Conservation (phyloP, 2,888 invertebrate species). For the Ochropleura plecta region DNA sequence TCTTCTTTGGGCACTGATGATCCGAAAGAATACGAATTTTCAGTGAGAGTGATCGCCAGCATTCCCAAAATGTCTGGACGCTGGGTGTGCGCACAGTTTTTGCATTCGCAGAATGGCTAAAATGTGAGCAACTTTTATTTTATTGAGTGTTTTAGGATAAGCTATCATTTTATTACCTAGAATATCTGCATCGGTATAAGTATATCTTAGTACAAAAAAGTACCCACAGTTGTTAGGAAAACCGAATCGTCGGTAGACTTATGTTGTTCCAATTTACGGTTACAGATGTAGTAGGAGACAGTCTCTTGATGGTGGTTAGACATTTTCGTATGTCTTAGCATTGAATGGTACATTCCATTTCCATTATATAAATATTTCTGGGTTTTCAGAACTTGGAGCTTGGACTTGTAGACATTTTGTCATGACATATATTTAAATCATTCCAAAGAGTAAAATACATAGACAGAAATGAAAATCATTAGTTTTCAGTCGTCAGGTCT, state of each 20-base stretch:
- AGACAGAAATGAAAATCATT: background rate
- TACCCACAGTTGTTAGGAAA: conserved; percentile 26
- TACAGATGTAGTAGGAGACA: conserved; percentile 6
- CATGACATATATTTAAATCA: background rate
- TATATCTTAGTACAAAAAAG: conserved; percentile 1
- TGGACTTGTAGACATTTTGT: background rate
- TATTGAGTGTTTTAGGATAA: background rate
- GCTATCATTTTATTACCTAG: background rate
- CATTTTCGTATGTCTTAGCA: conserved; percentile 11
- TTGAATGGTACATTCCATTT: background rate
- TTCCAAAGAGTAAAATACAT: background rate
- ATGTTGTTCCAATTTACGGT: background rate
- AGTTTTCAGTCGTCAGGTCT: background rate
- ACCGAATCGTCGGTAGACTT: background rate
- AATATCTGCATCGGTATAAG: background rate
- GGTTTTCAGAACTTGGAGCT: background rate
- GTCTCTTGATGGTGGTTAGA: conserved; percentile 39
- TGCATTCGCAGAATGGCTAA: conserved; percentile 77
- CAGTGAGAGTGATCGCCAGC: conserved; percentile 68
- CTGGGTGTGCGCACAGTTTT: conserved; percentile 66
- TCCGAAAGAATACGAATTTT: conserved; percentile 66
- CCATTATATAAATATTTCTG: conserved; percentile 7
- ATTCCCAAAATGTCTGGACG: conserved; percentile 74
- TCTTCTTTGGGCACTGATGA: conserved; percentile 44
- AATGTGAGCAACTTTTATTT: conserved; percentile 26